Conservation (phyloP, 2,888 invertebrate genomes). For the Isoperla grammatica region DNA sequence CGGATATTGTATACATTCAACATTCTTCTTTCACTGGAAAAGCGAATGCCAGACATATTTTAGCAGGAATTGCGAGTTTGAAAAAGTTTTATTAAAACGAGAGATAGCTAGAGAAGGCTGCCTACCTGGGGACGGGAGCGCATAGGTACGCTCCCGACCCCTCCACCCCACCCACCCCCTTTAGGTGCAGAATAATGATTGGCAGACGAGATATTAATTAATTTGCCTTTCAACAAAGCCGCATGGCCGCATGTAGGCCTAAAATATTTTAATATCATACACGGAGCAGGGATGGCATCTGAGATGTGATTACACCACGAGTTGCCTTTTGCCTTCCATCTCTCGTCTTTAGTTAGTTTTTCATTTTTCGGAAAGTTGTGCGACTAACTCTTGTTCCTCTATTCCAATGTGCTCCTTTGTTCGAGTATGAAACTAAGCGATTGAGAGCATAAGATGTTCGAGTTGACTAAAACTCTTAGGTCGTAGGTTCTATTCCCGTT, state of each 20-base stretch:
- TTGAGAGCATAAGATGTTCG: no score
- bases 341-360: no score
- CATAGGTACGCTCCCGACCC: not conserved
- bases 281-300: conserved; percentile 26
- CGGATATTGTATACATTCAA: conserved; percentile 30
- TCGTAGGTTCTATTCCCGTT: no score
- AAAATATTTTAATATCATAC: conserved; percentile 36
- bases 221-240: conserved; percentile 34
- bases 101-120: conserved; percentile 20
- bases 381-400: no score
- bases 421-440: no score
- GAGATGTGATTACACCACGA: conserved; percentile 33
- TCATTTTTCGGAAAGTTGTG: no score
- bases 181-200: conserved; percentile 30
- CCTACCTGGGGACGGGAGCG: not conserved
- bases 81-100: conserved; percentile 34
- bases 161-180: conserved; percentile 19
- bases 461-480: no score
- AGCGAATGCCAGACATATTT: conserved; percentile 35
- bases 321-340: no score
- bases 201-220: conserved; percentile 35
- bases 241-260: conserved; percentile 31
- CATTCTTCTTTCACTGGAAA: conserved; percentile 34
- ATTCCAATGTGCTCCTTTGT: no score
- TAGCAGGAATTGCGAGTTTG: conserved; percentile 34